A percentile compares a stretch with the other conserved stretches of the same genome.
phyloP scores from a whole-genome alignment of 1,140 invertebrate genomes.

The Drosophila athabasca region DNA sequence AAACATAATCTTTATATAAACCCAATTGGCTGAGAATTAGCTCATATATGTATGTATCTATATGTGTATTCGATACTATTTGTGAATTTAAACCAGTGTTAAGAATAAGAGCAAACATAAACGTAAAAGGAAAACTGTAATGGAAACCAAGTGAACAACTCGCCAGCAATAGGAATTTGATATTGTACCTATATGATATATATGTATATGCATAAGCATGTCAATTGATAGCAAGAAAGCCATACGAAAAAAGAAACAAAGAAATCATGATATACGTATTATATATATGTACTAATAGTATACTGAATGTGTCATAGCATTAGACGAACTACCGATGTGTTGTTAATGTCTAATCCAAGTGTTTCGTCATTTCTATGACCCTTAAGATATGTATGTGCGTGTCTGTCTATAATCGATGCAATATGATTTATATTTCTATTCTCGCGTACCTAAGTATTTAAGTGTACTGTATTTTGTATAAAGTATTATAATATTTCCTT shows the following conservation, averaged over 20 bases:
- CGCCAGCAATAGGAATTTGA: slow-evolving; percentile 57
- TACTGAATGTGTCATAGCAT: slow-evolving; percentile 57
- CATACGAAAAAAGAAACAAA: slow-evolving; percentile 46
- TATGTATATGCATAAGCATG: slow-evolving; percentile 40
- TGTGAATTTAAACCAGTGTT: background rate
- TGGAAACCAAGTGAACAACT: slow-evolving; percentile 8
- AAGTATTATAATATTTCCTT: slow-evolving; percentile 57
- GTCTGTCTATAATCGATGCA: slow-evolving; percentile 18
- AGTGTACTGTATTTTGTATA: slow-evolving; percentile 30
- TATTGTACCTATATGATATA: slow-evolving; percentile 15
- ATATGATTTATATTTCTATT: slow-evolving; percentile 19
- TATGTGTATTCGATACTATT: too few species aligned
- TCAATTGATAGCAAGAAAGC: slow-evolving; percentile 61
- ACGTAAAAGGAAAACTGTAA: background rate
- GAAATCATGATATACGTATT: slow-evolving; percentile 52
- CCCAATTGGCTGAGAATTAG: background rate
- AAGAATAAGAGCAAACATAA: slow-evolving; percentile 1
- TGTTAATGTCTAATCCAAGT: slow-evolving; percentile 27
- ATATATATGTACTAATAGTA: slow-evolving; percentile 29
- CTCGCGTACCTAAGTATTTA: slow-evolving; percentile 33
- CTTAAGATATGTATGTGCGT: background rate
- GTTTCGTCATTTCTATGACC: background rate
- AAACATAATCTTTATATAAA: slow-evolving; percentile 22
- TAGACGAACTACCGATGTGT: slow-evolving; percentile 11
- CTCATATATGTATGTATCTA: too few species aligned